Percentiles rank a stretch among this genome's conserved stretches.
phyloP scores from a whole-genome alignment of 1,140 invertebrate species.

The Drosophila truncata region DNA sequence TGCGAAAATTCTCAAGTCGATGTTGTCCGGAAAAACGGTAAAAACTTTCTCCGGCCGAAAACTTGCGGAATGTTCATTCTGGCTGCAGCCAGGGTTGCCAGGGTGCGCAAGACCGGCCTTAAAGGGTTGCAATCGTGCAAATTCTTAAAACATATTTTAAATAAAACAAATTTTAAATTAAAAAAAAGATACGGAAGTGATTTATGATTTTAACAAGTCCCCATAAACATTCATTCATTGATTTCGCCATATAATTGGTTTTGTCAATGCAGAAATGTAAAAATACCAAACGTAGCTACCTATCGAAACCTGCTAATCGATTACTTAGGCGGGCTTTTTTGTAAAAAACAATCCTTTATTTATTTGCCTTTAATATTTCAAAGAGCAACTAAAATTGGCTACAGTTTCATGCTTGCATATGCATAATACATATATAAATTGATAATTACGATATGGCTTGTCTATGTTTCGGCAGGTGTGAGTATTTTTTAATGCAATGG shows the following conservation, averaged over 20 bases:
- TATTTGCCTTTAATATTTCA: slow-evolving; percentile 22
- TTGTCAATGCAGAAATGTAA: too few species aligned
- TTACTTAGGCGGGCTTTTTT: slow-evolving; percentile 5
- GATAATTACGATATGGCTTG: slow-evolving; percentile 47
- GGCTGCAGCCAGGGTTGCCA: background rate
- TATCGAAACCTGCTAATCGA: slow-evolving; percentile 1
- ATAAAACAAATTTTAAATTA: too few species aligned
- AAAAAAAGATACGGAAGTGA: too few species aligned
- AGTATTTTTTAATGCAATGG: slow-evolving; percentile 38
- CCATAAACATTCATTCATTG: too few species aligned
- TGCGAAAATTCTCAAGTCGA: slow-evolving; percentile 16
- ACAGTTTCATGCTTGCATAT: slow-evolving; percentile 24
- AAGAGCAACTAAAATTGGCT: slow-evolving; percentile 45
- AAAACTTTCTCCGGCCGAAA: slow-evolving; percentile 31
- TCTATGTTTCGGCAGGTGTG: slow-evolving; percentile 47
- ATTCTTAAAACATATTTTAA: too few species aligned
- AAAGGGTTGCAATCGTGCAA: background rate
- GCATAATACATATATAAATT: slow-evolving; percentile 30
- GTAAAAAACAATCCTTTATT: slow-evolving; percentile 44
- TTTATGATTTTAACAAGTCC: too few species aligned
- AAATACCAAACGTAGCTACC: too few species aligned
- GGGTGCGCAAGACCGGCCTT: background rate
- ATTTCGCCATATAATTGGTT: too few species aligned
- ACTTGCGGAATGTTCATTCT: slow-evolving; percentile 34
- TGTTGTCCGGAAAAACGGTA: slow-evolving; percentile 23